Conservation (phyloP, 2,797 vertebrate genomes). For the Rhinophrynus dorsalis region DNA sequence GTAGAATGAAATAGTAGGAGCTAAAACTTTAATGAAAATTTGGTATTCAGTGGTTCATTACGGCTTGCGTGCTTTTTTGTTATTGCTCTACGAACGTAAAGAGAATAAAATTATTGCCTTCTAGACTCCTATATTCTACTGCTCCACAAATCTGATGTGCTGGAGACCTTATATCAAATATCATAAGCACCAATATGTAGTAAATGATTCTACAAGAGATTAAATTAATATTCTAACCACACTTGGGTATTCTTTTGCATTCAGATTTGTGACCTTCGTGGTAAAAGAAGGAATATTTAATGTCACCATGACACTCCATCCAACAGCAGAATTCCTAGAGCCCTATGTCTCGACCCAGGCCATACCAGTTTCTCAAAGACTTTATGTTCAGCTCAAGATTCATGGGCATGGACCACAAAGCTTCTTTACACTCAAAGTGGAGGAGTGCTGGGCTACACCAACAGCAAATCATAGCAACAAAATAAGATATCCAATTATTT, state of each 20-base stretch:
- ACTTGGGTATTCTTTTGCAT: background rate
- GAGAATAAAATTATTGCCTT: too few species aligned
- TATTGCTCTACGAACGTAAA: too few species aligned
- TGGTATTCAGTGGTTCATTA: too few species aligned
- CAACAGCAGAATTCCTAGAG: conserved; percentile 47
- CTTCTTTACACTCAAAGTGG: conserved; percentile 57
- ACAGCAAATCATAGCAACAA: background rate
- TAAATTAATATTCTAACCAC: too few species aligned
- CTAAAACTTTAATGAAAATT: too few species aligned
- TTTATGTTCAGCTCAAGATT: conserved; percentile 59
- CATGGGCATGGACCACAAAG: conserved; percentile 57
- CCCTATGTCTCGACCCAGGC: background rate
- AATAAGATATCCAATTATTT: conserved; percentile 51
- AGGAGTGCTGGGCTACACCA: conserved; percentile 64
- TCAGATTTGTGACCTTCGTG: conserved; percentile 56
- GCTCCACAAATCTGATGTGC: too few species aligned
- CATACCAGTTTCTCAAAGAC: background rate
- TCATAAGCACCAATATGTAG: too few species aligned
- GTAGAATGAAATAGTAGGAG: too few species aligned
- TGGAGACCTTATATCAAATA: too few species aligned
- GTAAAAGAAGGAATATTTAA: conserved; percentile 63
- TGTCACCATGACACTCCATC: conserved; percentile 57
- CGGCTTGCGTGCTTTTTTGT: too few species aligned
- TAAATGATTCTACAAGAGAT: too few species aligned
- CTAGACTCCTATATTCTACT: too few species aligned